Evolutionary conservation across 2,113 vertebrate species (phyloP).

Genomic region (Melierax canorus): DNA sequence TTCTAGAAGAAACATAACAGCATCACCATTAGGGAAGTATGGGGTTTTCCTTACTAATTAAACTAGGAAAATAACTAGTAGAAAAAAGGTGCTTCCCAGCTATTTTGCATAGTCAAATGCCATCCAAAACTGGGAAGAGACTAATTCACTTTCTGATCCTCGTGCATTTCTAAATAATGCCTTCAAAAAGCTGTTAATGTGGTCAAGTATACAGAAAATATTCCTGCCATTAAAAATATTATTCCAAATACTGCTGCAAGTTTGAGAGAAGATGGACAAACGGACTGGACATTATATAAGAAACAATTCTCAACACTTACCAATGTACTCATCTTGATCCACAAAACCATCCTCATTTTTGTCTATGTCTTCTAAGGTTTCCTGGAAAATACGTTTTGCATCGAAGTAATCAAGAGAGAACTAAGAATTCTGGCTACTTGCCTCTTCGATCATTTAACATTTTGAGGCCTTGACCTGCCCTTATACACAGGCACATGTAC

Average conservation of each 20-base stretch:
- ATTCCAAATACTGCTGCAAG: not conserved
- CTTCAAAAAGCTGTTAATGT: not conserved
- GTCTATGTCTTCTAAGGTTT: conserved; percentile 98
- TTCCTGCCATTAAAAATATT: not conserved
- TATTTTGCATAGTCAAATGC: not conserved
- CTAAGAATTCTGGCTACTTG: not conserved
- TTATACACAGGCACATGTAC: not conserved
- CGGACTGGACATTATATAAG: not conserved
- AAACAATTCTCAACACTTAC: conserved; percentile 69
- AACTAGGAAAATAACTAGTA: not conserved
- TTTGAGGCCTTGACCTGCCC: not conserved
- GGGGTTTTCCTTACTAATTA: not conserved
- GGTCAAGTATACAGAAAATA: not conserved
- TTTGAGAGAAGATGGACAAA: not conserved
- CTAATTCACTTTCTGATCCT: not conserved
- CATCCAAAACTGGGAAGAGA: not conserved
- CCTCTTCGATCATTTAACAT: not conserved
- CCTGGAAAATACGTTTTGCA: conserved; percentile 74
- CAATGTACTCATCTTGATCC: conserved; percentile 96
- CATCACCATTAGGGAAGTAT: not conserved
- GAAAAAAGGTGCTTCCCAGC: not conserved
- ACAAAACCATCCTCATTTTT: conserved; percentile 92
- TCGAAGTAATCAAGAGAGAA: not conserved
- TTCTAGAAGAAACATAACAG: not conserved
- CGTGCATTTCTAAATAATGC: not conserved